Percentiles rank a stretch among this genome's conserved stretches.
phyloP scores from a whole-genome alignment of 2,888 invertebrate genomes.

The Hypomecis punctinalis region DNA sequence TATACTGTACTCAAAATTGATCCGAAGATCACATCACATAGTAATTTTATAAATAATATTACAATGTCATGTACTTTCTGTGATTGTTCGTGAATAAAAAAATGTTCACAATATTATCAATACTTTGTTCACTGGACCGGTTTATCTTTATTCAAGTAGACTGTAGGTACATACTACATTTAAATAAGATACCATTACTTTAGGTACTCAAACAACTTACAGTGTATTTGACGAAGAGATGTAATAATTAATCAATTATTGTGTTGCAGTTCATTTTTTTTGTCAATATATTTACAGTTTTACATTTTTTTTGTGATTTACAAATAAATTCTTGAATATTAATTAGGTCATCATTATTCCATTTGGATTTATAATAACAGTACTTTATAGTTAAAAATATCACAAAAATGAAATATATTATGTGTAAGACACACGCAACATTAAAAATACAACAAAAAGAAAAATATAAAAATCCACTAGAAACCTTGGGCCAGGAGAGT shows the following conservation, averaged over 20 bases:
- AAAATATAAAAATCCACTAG: conserved; percentile 84
- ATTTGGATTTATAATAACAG: conserved; percentile 85
- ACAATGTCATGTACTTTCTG: conserved; percentile 85
- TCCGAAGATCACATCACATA: conserved; percentile 90
- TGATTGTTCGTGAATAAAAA: conserved; percentile 84
- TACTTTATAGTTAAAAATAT: conserved; percentile 86
- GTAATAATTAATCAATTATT: conserved; percentile 77
- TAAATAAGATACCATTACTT: conserved; percentile 74
- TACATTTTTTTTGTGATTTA: conserved; percentile 85
- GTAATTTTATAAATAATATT: conserved; percentile 87
- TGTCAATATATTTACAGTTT: conserved; percentile 85
- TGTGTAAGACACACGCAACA: conserved; percentile 86
- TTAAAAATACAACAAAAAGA: conserved; percentile 85
- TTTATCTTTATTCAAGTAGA: conserved; percentile 78
- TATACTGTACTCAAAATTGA: conserved; percentile 91
- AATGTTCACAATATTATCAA: conserved; percentile 84
- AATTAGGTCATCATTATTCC: conserved; percentile 85
- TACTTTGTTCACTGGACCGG: conserved; percentile 85
- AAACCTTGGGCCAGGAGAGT: conserved; percentile 84
- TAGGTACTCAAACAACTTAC: conserved; percentile 82
- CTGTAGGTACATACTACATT: conserved; percentile 76
- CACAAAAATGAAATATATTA: conserved; percentile 86
- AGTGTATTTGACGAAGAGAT: conserved; percentile 81
- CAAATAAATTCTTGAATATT: conserved; percentile 86
- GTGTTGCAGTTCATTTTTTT: conserved; percentile 84